These are phyloP conservation scores for Papilio polytes DNA, from an alignment of 1,140 invertebrate genomes.

Conservation along the genomic window DNA sequence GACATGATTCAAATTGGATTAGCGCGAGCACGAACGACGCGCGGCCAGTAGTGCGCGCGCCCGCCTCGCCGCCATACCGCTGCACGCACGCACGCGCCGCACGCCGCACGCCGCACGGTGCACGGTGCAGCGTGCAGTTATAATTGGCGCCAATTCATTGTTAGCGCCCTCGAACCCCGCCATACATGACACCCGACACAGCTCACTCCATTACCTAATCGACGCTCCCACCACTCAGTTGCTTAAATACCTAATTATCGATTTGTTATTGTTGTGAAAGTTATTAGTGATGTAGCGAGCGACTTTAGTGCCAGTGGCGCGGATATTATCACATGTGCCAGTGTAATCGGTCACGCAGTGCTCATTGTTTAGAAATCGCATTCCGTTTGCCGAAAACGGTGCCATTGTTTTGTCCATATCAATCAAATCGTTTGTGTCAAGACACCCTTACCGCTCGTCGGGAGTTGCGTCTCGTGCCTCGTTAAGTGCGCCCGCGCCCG, in stretches of 20 bases:
- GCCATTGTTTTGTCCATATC: background rate
- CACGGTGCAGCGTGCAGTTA: background rate
- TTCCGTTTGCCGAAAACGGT: background rate
- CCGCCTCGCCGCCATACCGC: background rate
- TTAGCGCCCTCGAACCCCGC: background rate
- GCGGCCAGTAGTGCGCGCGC: background rate
- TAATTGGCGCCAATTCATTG: background rate
- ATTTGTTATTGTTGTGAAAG: conserved; percentile 27
- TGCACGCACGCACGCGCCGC: background rate
- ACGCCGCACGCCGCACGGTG: background rate
- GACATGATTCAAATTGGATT: background rate
- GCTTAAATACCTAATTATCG: conserved; percentile 14
- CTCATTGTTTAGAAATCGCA: conserved; percentile 12
- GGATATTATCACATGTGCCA: conserved; percentile 1
- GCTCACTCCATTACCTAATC: background rate
- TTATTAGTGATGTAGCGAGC: background rate
- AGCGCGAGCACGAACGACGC: background rate
- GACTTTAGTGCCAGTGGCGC: conserved; percentile 3
- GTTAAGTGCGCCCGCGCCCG: conserved; percentile 58
- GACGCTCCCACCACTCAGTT: conserved; percentile 5
- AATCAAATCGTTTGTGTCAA: background rate
- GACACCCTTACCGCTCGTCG: background rate
- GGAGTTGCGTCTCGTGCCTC: conserved; percentile 40
- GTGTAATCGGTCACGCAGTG: conserved; percentile 5
- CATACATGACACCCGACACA: background rate